These are phyloP conservation scores for Eupeodes corollae DNA, from an alignment of 1,140 invertebrate genomes.

Conservation along the genomic window DNA sequence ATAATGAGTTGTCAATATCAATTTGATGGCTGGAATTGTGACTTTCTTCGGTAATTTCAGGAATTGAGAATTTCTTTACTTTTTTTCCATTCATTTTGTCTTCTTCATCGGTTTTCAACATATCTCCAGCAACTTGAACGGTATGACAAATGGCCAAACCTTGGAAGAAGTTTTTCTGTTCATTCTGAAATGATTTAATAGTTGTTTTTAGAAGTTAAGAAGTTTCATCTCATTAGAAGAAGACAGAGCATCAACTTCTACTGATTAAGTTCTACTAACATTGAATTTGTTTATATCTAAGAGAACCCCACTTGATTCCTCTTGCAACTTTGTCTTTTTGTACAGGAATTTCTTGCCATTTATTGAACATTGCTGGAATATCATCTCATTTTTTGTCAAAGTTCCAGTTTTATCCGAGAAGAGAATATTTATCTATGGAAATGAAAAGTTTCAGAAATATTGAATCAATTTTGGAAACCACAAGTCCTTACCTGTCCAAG, in stretches of 20 bases:
- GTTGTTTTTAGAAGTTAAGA: too few species aligned
- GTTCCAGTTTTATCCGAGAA: constrained; percentile 97
- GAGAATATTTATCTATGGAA: constrained; percentile 68
- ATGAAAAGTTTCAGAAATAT: too few species aligned
- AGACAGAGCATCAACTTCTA: not conserved
- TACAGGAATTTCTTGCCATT: constrained; percentile 61
- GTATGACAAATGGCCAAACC: constrained; percentile 67
- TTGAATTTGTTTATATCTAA: constrained; percentile 33
- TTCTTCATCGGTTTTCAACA: constrained; percentile 8
- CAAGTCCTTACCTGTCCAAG: constrained; percentile 62
- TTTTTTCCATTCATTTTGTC: not conserved
- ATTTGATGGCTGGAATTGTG: constrained; percentile 33
- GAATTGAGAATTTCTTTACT: constrained; percentile 18
- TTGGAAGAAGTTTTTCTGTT: constrained; percentile 47
- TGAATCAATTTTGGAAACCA: not conserved
- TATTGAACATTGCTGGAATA: constrained; percentile 89
- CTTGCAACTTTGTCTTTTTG: constrained; percentile 33
- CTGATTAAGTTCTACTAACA: constrained; percentile 15
- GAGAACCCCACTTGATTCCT: constrained; percentile 15
- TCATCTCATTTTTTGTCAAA: constrained; percentile 94
- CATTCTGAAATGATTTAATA: constrained; percentile 8
- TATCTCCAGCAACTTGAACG: constrained; percentile 49
- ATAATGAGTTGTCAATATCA: constrained; percentile 20
- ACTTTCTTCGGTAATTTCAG: constrained; percentile 33
- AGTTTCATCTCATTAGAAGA: not conserved